Conservation (phyloP, 2,113 vertebrate genomes). For the Notothenia coriiceps region DNA sequence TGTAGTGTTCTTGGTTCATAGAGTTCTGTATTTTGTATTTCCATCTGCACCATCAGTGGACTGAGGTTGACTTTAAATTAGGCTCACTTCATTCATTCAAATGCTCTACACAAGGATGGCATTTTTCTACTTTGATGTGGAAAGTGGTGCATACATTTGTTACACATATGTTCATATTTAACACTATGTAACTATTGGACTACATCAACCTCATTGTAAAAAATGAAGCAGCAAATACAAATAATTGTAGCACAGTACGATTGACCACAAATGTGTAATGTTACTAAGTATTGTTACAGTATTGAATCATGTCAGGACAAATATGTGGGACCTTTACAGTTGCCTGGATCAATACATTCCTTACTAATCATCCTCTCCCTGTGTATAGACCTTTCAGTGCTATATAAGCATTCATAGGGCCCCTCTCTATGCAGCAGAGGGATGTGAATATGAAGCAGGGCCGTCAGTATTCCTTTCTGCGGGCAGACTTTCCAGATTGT, state of each 20-base stretch:
- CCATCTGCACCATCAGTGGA: background rate
- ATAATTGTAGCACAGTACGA: background rate
- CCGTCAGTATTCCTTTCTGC: conserved; percentile 40
- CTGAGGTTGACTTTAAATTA: background rate
- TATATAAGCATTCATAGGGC: conserved; percentile 53
- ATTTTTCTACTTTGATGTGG: background rate
- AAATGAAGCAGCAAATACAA: too few relatives aligned
- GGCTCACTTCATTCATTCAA: background rate
- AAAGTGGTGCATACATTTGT: background rate
- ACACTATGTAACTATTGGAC: background rate
- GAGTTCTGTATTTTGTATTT: background rate
- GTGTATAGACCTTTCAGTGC: background rate
- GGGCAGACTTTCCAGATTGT: conserved; percentile 58
- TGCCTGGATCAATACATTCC: background rate
- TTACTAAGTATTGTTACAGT: background rate
- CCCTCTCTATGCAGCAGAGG: conserved; percentile 19
- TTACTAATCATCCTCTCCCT: background rate
- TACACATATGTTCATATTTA: background rate
- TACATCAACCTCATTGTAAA: background rate
- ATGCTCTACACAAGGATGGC: background rate
- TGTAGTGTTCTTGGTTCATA: background rate
- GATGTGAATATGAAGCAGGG: conserved; percentile 42
- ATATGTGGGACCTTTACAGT: background rate
- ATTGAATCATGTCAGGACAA: too few relatives aligned
- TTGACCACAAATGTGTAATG: background rate